phyloP scores from a whole-genome alignment of 2,113 vertebrate species.

The Prunella fulvescens region DNA sequence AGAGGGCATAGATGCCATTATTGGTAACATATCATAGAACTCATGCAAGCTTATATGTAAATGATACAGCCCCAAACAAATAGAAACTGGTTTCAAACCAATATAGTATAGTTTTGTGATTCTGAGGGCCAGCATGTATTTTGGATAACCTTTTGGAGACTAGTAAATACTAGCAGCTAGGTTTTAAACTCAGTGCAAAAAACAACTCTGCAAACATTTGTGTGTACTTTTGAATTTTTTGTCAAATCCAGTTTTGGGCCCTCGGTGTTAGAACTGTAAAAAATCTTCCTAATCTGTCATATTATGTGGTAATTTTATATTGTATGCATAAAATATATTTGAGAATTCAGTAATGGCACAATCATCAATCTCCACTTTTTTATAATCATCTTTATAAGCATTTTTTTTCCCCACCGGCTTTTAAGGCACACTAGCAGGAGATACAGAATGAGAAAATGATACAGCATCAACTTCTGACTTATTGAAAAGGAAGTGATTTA shows the following conservation, averaged over 20 bases:
- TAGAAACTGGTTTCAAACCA: neutral
- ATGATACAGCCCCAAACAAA: neutral
- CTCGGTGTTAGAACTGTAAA: neutral
- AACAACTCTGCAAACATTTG: neutral
- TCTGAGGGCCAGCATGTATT: neutral
- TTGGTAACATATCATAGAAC: neutral
- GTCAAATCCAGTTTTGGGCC: neutral
- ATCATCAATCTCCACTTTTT: neutral
- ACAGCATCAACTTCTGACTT: neutral
- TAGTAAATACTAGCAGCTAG: neutral
- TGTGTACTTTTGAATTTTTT: neutral
- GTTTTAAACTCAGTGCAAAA: neutral
- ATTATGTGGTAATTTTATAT: neutral
- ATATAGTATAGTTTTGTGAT: neutral
- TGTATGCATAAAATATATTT: neutral
- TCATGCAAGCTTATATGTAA: neutral
- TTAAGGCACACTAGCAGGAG: neutral
- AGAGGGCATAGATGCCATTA: rapidly evolving
- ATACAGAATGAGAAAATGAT: neutral
- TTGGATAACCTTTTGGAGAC: neutral
- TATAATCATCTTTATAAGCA: neutral
- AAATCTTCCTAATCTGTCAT: neutral
- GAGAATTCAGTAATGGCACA: neutral
- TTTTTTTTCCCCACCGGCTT: neutral
- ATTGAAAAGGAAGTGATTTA: slow-evolving; percentile 17